Conservation (phyloP, 2,113 vertebrate species). For the Microcebus lehilahytsara region DNA sequence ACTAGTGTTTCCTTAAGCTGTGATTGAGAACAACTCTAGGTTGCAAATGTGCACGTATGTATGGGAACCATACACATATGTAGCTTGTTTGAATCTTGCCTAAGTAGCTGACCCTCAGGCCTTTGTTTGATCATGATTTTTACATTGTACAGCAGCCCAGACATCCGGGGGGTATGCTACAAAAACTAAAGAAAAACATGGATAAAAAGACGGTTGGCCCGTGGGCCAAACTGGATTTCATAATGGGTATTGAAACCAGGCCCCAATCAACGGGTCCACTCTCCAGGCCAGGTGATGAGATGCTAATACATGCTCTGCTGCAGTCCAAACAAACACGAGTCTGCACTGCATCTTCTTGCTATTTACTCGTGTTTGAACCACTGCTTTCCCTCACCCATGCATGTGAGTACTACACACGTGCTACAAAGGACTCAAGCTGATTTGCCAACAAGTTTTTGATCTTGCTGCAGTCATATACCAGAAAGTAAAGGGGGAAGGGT, state of each 20-base stretch:
- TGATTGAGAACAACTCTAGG: not conserved
- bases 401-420: rapidly evolving
- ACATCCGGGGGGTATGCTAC: not conserved
- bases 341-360: not conserved
- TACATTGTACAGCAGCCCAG: slow-evolving; percentile 38
- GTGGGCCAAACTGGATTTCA: not conserved
- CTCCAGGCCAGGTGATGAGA: not conserved
- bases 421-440: not conserved
- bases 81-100: slow-evolving; percentile 26
- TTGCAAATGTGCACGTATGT: not conserved
- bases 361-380: not conserved
- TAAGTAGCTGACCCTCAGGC: slow-evolving; percentile 42
- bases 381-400: not conserved
- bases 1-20: not conserved
- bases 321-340: not conserved
- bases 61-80: not conserved
- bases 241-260: slow-evolving; percentile 52
- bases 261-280: slow-evolving; percentile 16
- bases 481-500: not conserved
- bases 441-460: not conserved
- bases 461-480: not conserved
- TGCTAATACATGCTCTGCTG: not conserved
- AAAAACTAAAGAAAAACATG: slow-evolving; percentile 23
- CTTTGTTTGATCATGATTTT: slow-evolving; percentile 48
- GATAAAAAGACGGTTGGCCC: not conserved